phyloP scores from a whole-genome alignment of 2,113 vertebrate species.

The Proterorhinus semilunaris region DNA sequence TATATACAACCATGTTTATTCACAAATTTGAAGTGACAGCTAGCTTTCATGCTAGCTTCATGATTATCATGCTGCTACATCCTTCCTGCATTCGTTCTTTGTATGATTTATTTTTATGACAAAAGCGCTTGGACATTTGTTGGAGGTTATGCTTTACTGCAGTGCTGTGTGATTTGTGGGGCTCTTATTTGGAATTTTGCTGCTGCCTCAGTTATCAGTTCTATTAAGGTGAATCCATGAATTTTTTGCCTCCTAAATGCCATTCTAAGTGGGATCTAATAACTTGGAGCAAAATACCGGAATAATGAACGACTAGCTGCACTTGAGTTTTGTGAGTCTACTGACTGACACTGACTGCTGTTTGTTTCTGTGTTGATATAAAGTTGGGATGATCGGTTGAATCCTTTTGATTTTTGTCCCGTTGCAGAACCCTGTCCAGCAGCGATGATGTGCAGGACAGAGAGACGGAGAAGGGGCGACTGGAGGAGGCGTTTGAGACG shows the following conservation, averaged over 20 bases:
- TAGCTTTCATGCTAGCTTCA: constrained; percentile 52
- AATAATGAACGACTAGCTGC: no score
- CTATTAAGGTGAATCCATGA: no score
- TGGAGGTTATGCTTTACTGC: not conserved
- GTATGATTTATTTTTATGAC: not conserved
- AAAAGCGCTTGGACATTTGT: not conserved
- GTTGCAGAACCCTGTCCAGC: constrained; percentile 86
- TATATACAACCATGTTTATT: not conserved
- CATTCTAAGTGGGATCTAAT: no score
- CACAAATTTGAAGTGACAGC: constrained; percentile 17
- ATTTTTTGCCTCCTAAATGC: no score
- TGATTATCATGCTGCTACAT: constrained; percentile 18
- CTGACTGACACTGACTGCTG: no score
- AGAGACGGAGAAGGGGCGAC: constrained; percentile 91
- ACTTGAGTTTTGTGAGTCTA: no score
- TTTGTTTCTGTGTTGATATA: no score
- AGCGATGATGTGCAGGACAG: constrained; percentile 94
- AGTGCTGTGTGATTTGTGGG: not conserved
- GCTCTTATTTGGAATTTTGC: no score
- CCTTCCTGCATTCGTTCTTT: constrained; percentile 35
- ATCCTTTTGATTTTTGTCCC: not conserved
- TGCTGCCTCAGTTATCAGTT: no score
- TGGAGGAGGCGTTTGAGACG: constrained; percentile 96
- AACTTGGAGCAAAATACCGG: no score
- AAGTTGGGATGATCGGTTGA: no score